Evolutionary conservation across 2,113 vertebrate genomes (phyloP), one percentile per base, ranked within the genome.

Genomic region (Periophthalmodon schlosseri): DNA sequence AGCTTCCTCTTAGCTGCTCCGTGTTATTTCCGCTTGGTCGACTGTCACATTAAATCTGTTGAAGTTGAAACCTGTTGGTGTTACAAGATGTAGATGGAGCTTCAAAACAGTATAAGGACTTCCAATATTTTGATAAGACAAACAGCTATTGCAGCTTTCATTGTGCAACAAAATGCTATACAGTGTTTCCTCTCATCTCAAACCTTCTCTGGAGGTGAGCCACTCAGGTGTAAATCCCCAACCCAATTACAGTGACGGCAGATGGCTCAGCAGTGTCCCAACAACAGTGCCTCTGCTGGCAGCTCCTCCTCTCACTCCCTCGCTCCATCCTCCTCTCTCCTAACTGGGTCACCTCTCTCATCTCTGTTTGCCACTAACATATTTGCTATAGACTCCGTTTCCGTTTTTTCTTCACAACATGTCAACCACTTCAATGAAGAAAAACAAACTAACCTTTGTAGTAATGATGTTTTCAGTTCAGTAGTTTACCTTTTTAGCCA

Each of bases 211-310:
- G 57, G 78, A 76, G 85, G 84, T 83, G 81, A 80, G 77, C 73
- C 74, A 80, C 78, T 84, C 88, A 91, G 83, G 90, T 91, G 91
- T 93, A 90, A 92, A 92, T 90, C 81, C 88, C 84, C 90, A 91
- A 90, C 87, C 93, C 90, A 93, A 93, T 94, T 94, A 92, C 86
- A 85, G 84, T 64, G 74, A 82, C 39, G 72, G 84, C 91, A 94
- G 93, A 93, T 94, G 92, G 93, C 83, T 83, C 91, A 91, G 91
- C 86, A 78, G 57, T 73, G 91, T 78, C 75, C 86, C 84, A 78
- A 85, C 83, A 89, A 72, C 87, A 81, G 82, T 57, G 71, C 73
- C 28, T 63, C 79, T 54, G 69, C 81, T 80, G 85, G 78, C 82
- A 73, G 75, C 83, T 85, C 75, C 66, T 73, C 69, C 75, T 64